A percentile compares a stretch with the other conserved stretches of the same genome.
Evolutionary conservation across 64 coral and sea anemone species (phyloP).

Genomic region (Catalaphyllia jardinei): DNA sequence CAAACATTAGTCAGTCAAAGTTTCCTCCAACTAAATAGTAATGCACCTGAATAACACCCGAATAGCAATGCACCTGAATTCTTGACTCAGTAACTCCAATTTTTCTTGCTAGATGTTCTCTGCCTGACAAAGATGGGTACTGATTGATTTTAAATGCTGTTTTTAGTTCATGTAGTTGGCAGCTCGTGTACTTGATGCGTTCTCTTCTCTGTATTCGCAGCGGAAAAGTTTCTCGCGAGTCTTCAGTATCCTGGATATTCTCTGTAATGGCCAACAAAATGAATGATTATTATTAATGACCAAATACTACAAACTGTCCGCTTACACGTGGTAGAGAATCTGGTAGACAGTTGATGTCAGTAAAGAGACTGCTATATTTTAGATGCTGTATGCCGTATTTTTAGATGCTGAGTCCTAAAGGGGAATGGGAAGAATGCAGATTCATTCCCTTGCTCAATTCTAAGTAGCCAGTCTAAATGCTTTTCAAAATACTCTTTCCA

Average conservation of each 20-base stretch:
- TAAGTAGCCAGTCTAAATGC: too few species aligned
- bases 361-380: too few species aligned
- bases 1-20: too few species aligned
- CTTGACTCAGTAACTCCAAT: constrained; percentile 23
- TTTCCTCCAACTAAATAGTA: too few species aligned
- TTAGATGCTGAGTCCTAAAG: too few species aligned
- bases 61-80: constrained; percentile 7
- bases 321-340: too few species aligned
- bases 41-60: too few species aligned
- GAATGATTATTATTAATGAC: neutral
- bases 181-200: neutral
- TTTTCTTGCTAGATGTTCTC: constrained; percentile 4
- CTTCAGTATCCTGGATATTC: neutral
- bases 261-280: neutral
- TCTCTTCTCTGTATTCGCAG: neutral
- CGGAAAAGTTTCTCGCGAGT: neutral
- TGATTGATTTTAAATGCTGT: neutral
- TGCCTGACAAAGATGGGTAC: constrained; percentile 4
- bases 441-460: too few species aligned
- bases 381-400: too few species aligned
- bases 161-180: neutral
- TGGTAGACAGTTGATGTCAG: too few species aligned
- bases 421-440: too few species aligned
- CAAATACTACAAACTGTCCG: neutral
- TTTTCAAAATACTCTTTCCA: too few species aligned